A percentile compares a stretch with the other conserved stretches of the same genome.
Conservation (phyloP, 2,797 vertebrate species). For the Trachurus trachurus region DNA sequence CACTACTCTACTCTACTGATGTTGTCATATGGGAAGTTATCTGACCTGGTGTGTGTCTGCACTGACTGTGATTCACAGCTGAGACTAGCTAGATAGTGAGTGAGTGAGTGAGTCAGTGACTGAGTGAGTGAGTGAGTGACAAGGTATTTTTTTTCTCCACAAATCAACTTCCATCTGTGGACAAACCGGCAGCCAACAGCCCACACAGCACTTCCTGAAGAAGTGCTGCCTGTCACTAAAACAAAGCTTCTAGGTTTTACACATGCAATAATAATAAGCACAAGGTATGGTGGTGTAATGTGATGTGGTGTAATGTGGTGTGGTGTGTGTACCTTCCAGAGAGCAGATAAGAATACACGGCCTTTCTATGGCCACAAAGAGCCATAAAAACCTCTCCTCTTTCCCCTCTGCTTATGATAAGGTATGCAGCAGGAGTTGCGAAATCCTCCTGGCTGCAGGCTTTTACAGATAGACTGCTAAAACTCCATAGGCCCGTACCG, state of each 20-base stretch:
- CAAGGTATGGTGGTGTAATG: too few relatives aligned
- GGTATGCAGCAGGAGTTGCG: slow-evolving; percentile 75
- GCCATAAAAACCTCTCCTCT: slow-evolving; percentile 28
- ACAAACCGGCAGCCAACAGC: background rate
- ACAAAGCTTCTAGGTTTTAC: background rate
- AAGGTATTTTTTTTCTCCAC: background rate
- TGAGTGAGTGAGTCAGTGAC: too few relatives aligned
- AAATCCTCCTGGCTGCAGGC: slow-evolving; percentile 56
- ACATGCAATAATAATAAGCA: too few relatives aligned
- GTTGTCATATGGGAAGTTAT: background rate
- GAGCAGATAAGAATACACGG: slow-evolving; percentile 30
- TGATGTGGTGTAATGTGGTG: too few relatives aligned
- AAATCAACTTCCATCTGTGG: background rate
- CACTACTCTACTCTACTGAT: background rate
- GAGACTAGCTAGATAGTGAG: background rate
- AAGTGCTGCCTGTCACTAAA: slow-evolving; percentile 3
- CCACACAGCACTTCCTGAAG: background rate
- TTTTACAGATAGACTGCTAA: slow-evolving; percentile 31
- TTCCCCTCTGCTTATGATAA: slow-evolving; percentile 39
- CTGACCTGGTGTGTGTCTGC: slow-evolving; percentile 11
- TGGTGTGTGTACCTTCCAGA: slow-evolving; percentile 23
- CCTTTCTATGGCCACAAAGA: slow-evolving; percentile 1
- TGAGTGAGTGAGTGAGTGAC: background rate
- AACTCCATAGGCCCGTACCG: slow-evolving; percentile 21
- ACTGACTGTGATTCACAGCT: slow-evolving; percentile 14